These are phyloP conservation scores for Tortricodes alternella DNA, from an alignment of 2,888 invertebrate genomes.

Conservation along the genomic window DNA sequence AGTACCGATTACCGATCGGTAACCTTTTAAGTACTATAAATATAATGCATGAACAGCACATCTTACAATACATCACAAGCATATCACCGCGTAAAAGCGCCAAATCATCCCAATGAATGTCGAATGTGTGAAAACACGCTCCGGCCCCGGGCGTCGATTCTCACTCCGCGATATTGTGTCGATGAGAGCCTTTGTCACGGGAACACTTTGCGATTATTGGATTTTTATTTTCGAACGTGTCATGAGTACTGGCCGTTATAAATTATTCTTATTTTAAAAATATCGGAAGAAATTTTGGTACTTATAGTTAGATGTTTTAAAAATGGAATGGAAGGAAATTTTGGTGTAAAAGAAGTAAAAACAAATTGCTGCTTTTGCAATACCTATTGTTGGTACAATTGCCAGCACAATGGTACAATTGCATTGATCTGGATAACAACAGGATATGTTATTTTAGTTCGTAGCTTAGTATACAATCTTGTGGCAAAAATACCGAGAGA, in stretches of 20 bases:
- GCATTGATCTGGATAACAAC: no score
- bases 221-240: conserved; percentile 25
- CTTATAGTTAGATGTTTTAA: neutral
- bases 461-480: no score
- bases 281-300: neutral
- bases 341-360: no score
- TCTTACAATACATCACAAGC: neutral
- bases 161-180: conserved; percentile 31
- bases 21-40: neutral
- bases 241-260: neutral
- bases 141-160: conserved; percentile 44
- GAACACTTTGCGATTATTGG: conserved; percentile 11
- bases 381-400: no score
- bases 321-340: no score
- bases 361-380: no score
- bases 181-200: conserved; percentile 14
- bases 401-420: no score
- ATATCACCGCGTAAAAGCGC: conserved; percentile 48
- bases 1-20: no score
- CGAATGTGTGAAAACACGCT: conserved; percentile 66
- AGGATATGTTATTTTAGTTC: no score
- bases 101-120: conserved; percentile 68
- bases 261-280: neutral
- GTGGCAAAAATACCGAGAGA: no score
- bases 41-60: neutral